Base-by-base conservation (phyloP, 2,888 invertebrate genomes). In the Xylota segnis region DNA sequence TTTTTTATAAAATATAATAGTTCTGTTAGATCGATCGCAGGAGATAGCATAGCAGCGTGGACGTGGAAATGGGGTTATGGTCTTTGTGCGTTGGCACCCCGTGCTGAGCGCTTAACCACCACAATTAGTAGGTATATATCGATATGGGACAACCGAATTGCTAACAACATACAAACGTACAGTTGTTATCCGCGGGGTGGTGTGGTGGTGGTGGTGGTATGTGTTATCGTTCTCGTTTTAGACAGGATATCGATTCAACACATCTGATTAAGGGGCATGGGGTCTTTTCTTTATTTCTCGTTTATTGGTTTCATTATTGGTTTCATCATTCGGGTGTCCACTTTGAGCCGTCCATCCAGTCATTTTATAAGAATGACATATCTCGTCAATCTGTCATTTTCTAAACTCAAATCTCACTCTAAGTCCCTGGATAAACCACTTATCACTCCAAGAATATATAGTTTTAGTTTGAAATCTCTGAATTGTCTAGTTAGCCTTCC, bases 11-110 rank as follows among this genome's bases (percentile, higher is more conserved):
- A n/a, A n/a, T 65, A 12, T 23, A 23, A 23, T 65, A 12, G 27
- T 52, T 63, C 43, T 79, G 84, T 84, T 84, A 84, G 84, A 84
- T 84, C 84, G 79, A 84, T 84, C 79, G 75, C 65, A 54, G 29
- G 75, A 79, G 79, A 84, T 84, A 84, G 65, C 81, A 45, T 63
- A 43, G 66, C 70, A 5, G 66, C 50, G 43, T 78, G 74, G 68
- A 74, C 34, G 47, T 63, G 63, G 47, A 32, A 70, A 63, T 82
- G 81, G 61, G 83, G 78, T 83, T 83, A 70, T 52, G 77, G 56
- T 50, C 37, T 61, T 18, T 71, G 52, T 45, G 61, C 56, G 59
- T 71, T 71, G 75, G 74, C 68, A 79, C 84, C 78, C 74, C 71
- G 75, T 79, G 68, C 74, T 54, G 79, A 40, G 37, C 52, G 29